A percentile compares a stretch with the other conserved stretches of the same genome.
Conservation (phyloP, 2,888 invertebrate genomes). For the Tillus elongatus region DNA sequence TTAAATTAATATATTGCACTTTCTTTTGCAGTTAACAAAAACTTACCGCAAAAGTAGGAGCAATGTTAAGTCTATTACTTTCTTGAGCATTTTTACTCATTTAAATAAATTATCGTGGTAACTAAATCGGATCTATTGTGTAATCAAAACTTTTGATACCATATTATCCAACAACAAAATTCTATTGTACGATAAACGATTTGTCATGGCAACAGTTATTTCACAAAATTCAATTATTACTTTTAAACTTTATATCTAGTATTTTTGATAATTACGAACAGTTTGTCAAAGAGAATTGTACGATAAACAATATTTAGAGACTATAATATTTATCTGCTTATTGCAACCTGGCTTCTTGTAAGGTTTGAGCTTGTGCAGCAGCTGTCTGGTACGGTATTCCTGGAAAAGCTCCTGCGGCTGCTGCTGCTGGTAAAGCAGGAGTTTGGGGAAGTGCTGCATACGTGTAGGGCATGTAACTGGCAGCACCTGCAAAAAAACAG, state of each 20-base stretch:
- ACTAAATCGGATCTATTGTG: too few relatives aligned
- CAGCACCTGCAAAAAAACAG: constrained; percentile 36
- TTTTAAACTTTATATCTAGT: too few relatives aligned
- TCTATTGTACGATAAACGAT: too few relatives aligned
- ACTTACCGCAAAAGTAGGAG: constrained; percentile 38
- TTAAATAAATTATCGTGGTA: too few relatives aligned
- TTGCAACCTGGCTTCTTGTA: constrained; percentile 71
- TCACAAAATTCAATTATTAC: too few relatives aligned
- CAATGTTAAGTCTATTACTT: constrained; percentile 36
- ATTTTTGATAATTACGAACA: too few relatives aligned
- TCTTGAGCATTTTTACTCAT: constrained; percentile 37
- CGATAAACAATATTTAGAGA: too few relatives aligned
- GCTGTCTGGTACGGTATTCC: constrained; percentile 54
- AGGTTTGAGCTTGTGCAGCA: constrained; percentile 51
- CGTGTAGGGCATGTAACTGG: constrained; percentile 69
- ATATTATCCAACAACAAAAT: too few relatives aligned
- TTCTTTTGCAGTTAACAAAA: constrained; percentile 39
- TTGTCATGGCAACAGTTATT: too few relatives aligned
- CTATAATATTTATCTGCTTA: too few relatives aligned
- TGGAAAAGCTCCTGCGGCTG: constrained; percentile 51
- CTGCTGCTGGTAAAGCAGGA: constrained; percentile 48
- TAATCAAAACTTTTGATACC: too few relatives aligned
- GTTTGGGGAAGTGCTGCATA: constrained; percentile 56
- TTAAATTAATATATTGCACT: constrained; percentile 31
- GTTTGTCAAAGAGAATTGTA: too few relatives aligned